Evolutionary conservation across 2,888 invertebrate genomes (phyloP).

Genomic region (Agrotis ipsilon): DNA sequence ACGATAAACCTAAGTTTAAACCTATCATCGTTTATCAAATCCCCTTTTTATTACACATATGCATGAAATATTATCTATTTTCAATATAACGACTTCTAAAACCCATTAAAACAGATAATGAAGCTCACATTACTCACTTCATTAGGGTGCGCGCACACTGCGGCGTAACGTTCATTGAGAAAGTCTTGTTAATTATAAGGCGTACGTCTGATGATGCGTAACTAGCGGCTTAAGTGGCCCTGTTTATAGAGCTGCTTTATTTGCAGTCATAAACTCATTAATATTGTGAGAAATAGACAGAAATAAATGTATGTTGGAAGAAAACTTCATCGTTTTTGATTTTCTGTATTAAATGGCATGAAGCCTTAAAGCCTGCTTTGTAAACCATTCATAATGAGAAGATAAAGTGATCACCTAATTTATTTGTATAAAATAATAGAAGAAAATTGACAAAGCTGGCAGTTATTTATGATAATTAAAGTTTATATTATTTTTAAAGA

Average conservation of each 20-base stretch:
- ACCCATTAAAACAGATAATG: constrained; percentile 24
- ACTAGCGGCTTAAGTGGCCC: constrained; percentile 25
- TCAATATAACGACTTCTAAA: constrained; percentile 22
- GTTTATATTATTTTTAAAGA: too few species aligned
- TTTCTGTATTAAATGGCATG: background rate
- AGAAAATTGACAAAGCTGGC: background rate
- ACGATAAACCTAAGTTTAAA: background rate
- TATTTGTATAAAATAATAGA: background rate
- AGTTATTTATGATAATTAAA: background rate
- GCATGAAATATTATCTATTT: constrained; percentile 5
- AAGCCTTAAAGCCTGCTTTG: background rate
- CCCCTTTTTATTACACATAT: background rate
- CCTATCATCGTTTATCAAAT: background rate
- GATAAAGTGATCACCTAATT: background rate
- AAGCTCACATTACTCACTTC: constrained; percentile 45
- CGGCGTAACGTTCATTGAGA: constrained; percentile 65
- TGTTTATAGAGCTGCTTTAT: constrained; percentile 20
- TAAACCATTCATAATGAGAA: too few species aligned
- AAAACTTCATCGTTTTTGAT: background rate
- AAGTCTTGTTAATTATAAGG: constrained; percentile 69
- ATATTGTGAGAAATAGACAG: constrained; percentile 2
- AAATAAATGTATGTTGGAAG: background rate
- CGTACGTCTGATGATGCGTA: constrained; percentile 58
- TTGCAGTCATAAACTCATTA: constrained; percentile 14
- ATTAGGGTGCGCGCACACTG: constrained; percentile 63